These are phyloP conservation scores for Drosophila monieri DNA, from an alignment of 2,888 invertebrate species.

Conservation along the genomic window DNA sequence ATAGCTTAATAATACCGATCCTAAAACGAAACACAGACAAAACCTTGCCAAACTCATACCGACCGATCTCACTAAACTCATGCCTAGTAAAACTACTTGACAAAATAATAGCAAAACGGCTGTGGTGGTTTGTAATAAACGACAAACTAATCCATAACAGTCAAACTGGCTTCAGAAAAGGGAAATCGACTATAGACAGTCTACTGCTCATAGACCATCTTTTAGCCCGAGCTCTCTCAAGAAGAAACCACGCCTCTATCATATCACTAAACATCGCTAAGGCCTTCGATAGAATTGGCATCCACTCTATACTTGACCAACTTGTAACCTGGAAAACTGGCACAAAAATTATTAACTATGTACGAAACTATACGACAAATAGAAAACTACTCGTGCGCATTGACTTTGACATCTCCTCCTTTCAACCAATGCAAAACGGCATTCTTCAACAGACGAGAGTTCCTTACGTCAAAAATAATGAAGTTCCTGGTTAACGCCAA, in stretches of 20 bases:
- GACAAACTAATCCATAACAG: conserved; percentile 28
- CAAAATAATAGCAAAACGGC: conserved; percentile 34
- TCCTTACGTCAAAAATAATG: no score
- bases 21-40: not conserved
- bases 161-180: conserved; percentile 20
- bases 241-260: conserved; percentile 26
- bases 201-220: no score
- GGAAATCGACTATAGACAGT: conserved; percentile 24
- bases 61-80: conserved; percentile 44
- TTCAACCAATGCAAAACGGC: not conserved
- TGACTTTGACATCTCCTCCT: conserved; percentile 4
- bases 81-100: conserved; percentile 25
- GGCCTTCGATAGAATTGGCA: conserved; percentile 42
- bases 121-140: conserved; percentile 33
- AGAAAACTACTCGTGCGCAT: conserved; percentile 25
- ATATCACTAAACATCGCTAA: conserved; percentile 40
- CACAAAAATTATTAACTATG: conserved; percentile 16
- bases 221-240: conserved; percentile 23
- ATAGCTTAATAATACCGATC: not conserved
- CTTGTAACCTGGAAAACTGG: no score
- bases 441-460: no score
- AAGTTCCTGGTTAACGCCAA: no score
- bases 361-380: conserved; percentile 12
- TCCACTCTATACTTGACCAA: conserved; percentile 25
- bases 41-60: conserved; percentile 12